Percentiles rank a stretch among this genome's conserved stretches.
phyloP scores from a whole-genome alignment of 2,888 invertebrate species.

The Lamproptera curius region DNA sequence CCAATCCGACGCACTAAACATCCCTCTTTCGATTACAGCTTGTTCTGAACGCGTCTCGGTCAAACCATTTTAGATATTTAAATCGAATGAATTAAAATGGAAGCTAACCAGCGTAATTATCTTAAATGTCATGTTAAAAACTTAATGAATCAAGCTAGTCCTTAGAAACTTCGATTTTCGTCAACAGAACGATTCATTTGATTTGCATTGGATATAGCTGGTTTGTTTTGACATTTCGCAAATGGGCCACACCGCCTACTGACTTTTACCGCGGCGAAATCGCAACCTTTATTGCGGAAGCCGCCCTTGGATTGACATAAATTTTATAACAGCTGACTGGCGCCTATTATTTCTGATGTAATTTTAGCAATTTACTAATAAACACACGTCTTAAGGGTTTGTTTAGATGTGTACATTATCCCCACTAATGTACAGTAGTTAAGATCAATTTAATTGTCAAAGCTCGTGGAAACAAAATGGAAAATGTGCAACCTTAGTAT shows the following conservation, averaged over 20 bases:
- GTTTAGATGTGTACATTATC: too few relatives aligned
- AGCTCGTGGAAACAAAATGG: too few relatives aligned
- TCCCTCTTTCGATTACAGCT: constrained; percentile 38
- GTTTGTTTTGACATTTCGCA: constrained; percentile 11
- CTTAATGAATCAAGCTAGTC: constrained; percentile 1
- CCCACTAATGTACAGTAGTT: too few relatives aligned
- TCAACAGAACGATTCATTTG: constrained; percentile 10
- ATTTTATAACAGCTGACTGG: constrained; percentile 6
- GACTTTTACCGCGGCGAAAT: not conserved
- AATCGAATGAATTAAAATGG: constrained; percentile 33
- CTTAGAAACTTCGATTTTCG: not conserved
- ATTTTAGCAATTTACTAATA: too few relatives aligned
- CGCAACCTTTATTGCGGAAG: not conserved
- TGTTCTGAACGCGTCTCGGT: constrained; percentile 26
- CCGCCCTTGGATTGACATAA: constrained; percentile 1
- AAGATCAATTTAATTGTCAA: too few relatives aligned
- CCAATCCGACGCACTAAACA: constrained; percentile 42
- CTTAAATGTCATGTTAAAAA: constrained; percentile 3
- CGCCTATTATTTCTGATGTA: too few relatives aligned
- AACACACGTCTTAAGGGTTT: too few relatives aligned
- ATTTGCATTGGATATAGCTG: constrained; percentile 16
- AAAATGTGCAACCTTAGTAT: too few relatives aligned
- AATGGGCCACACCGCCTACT: constrained; percentile 5
- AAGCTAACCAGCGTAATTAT: constrained; percentile 24
- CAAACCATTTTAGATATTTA: constrained; percentile 41